phyloP scores from a whole-genome alignment of 2,113 vertebrate genomes.

The Phaethon lepturus region DNA sequence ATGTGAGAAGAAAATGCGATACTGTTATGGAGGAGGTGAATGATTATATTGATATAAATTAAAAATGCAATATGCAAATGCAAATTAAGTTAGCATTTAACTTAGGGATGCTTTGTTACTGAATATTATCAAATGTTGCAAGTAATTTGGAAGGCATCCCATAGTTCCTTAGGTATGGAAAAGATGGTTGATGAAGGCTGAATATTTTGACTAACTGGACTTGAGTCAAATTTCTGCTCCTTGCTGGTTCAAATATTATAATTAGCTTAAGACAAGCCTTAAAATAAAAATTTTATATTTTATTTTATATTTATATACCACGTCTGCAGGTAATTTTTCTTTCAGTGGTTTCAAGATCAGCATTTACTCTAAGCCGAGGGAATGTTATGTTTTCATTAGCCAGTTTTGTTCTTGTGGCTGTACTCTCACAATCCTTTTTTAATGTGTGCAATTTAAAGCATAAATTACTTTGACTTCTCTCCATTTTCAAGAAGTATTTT shows the following conservation, averaged over 20 bases:
- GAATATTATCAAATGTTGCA: neutral
- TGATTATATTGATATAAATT: neutral
- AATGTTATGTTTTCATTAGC: neutral
- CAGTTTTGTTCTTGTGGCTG: neutral
- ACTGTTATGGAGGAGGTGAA: slow-evolving; percentile 46
- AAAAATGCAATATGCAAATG: slow-evolving; percentile 9
- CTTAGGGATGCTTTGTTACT: neutral
- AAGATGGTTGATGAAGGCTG: neutral
- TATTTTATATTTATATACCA: neutral
- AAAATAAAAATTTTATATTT: neutral
- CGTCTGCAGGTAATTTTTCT: neutral
- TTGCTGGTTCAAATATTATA: neutral
- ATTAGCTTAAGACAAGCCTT: neutral
- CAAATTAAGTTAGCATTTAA: slow-evolving; percentile 26
- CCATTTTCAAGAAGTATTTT: neutral
- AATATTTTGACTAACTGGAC: slow-evolving; percentile 41
- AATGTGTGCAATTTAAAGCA: neutral
- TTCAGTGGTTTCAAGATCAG: neutral
- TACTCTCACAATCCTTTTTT: neutral
- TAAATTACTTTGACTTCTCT: slow-evolving; percentile 8
- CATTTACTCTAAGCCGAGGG: neutral
- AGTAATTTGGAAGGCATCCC: slow-evolving; percentile 4
- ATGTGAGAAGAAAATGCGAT: slow-evolving; percentile 47
- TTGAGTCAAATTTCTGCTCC: slow-evolving; percentile 15
- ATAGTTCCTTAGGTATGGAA: neutral